Evolutionary conservation across 2,797 vertebrate species (phyloP), one percentile per base, ranked within the genome.

Genomic region (Sebastolobus alascanus): DNA sequence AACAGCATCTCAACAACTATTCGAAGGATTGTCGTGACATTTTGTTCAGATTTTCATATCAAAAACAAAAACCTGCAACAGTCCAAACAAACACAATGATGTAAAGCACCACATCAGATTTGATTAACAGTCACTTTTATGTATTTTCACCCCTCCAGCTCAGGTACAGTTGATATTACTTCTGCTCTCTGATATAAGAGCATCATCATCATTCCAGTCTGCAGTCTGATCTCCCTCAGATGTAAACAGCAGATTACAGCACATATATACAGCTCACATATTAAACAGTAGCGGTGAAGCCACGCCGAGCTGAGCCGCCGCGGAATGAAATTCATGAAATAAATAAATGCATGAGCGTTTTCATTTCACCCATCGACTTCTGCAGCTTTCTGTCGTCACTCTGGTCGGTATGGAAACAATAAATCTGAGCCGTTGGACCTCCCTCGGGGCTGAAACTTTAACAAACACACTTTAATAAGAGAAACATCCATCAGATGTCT

Each of bases 321-420:
- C 67, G 61, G n/a, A 82, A 87, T 71, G 64, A 82, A 85, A 87
- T 88, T 80, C 80, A 88, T 88, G 83, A 85, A 77, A 84, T 90
- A 84, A 84, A 89, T 90, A 87, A 85, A 87, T 87, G 83, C 4
- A 88, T 85, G 87, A 89, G 83, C 25, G 6, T 67, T 77, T 79
- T 70, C 67, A 55, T 79, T 68, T 64, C 75, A 59, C 25, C 50
- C 65, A 18, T 56, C 59, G 22, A 73, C 77, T 73, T 52, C 33
- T 40, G 67, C 29, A 16, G 76, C 76, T 84, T 76, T 56, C 63
- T 70, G 61, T 76, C 18, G 43, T 60, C 29, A 8, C 64, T 73
- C 67, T 50, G 50, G 3, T 37, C 14, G 33, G 31, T 6, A 72
- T 46, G 9, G 29, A 60, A 70, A 83, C 88, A 78, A 84, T 88